Evolutionary conservation across 2,888 invertebrate species (phyloP).

Genomic region (Malthinus flaveolus): DNA sequence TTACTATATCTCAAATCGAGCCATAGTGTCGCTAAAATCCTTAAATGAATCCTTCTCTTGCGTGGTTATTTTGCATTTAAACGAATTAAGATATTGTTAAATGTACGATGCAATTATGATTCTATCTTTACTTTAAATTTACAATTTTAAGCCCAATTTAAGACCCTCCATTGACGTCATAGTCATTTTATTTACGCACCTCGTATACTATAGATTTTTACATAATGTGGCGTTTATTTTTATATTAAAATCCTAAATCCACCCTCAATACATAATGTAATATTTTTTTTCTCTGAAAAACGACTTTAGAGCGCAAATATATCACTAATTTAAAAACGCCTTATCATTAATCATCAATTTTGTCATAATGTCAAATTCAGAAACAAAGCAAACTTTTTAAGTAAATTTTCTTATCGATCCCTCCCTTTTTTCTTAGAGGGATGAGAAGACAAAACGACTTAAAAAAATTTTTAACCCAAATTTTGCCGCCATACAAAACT

Average conservation of each 20-base stretch:
- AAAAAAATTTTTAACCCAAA: conserved; percentile 18
- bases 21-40: conserved; percentile 19
- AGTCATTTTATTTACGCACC: too few species aligned
- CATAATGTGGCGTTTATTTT: too few species aligned
- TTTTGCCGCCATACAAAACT: conserved; percentile 14
- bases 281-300: too few species aligned
- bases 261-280: too few species aligned
- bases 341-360: conserved; percentile 16
- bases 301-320: background rate
- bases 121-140: too few species aligned
- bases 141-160: too few species aligned
- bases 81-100: conserved; percentile 9
- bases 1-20: conserved; percentile 21
- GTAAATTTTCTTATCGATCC: conserved; percentile 17
- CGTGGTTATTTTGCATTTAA: conserved; percentile 21
- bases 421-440: conserved; percentile 1
- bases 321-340: conserved; percentile 15
- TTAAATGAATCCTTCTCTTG: conserved; percentile 10
- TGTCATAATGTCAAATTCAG: conserved; percentile 23
- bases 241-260: too few species aligned
- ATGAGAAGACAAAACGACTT: background rate
- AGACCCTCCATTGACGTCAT: too few species aligned
- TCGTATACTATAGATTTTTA: too few species aligned
- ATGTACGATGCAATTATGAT: conserved; percentile 1
- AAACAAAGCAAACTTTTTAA: conserved; percentile 25